Conservation (phyloP, 2,888 invertebrate species). For the Apantesis nais region DNA sequence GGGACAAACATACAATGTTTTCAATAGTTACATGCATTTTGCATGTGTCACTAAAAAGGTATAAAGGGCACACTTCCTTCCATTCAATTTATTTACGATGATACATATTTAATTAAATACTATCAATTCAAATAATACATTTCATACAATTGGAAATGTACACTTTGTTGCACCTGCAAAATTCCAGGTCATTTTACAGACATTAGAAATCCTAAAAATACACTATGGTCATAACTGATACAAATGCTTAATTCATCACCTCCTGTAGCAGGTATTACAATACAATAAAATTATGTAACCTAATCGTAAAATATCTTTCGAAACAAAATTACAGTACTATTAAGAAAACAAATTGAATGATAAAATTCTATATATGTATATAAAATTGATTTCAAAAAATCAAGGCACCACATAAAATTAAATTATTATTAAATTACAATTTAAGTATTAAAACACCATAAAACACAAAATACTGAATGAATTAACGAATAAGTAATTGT, state of each 20-base stretch:
- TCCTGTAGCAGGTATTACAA: constrained; percentile 28
- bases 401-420: constrained; percentile 81
- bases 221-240: constrained; percentile 43
- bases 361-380: constrained; percentile 52
- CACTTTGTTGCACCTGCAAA: constrained; percentile 38
- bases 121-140: constrained; percentile 48
- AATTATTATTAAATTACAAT: constrained; percentile 64
- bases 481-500: constrained; percentile 56
- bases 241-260: constrained; percentile 55
- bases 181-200: constrained; percentile 48
- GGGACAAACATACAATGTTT: constrained; percentile 85
- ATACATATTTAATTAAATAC: constrained; percentile 42
- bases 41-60: constrained; percentile 79
- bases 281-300: constrained; percentile 31
- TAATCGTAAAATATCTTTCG: constrained; percentile 36
- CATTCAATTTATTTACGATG: constrained; percentile 55
- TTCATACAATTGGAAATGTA: constrained; percentile 50
- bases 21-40: constrained; percentile 80
- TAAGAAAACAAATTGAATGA: constrained; percentile 45
- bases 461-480: constrained; percentile 78
- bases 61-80: constrained; percentile 79
- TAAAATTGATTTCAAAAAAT: constrained; percentile 67
- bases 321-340: constrained; percentile 50
- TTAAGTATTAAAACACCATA: constrained; percentile 65
- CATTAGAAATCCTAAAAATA: constrained; percentile 43